Conservation (phyloP, 2,113 vertebrate species). For the Tachysurus vachellii region DNA sequence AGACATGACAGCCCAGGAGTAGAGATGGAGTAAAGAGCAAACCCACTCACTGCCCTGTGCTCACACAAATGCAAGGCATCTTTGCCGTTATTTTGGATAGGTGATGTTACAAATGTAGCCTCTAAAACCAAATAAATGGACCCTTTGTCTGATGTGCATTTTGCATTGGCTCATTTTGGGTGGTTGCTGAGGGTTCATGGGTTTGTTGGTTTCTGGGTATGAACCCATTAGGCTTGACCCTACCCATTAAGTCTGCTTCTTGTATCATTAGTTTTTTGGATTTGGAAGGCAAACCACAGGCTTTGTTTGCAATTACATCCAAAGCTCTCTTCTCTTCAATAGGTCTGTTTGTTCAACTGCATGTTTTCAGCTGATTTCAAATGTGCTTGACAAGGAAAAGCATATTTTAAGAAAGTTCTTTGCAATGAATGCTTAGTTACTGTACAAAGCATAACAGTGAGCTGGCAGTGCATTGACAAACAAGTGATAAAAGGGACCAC, state of each 20-base stretch:
- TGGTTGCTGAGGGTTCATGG: constrained; percentile 14
- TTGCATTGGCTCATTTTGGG: constrained; percentile 35
- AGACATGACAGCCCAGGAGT: not conserved
- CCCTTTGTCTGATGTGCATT: constrained; percentile 21
- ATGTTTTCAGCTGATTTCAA: constrained; percentile 34
- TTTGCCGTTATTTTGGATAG: constrained; percentile 5
- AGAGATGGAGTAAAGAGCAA: not conserved
- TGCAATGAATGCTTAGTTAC: constrained; percentile 39
- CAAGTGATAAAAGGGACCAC: constrained; percentile 44
- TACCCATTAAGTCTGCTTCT: constrained; percentile 41
- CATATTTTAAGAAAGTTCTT: constrained; percentile 29
- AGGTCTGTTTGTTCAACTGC: constrained; percentile 42
- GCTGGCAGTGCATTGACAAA: constrained; percentile 34
- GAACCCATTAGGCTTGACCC: constrained; percentile 41
- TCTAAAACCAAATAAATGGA: constrained; percentile 11
- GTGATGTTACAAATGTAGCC: not conserved
- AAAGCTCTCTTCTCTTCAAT: constrained; percentile 23
- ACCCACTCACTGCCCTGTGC: not conserved
- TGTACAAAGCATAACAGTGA: constrained; percentile 34
- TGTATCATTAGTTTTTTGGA: constrained; percentile 22
- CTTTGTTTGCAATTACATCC: constrained; percentile 17
- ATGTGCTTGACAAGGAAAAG: constrained; percentile 39
- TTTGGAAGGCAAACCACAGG: constrained; percentile 32
- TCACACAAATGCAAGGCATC: constrained; percentile 15
- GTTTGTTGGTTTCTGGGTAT: constrained; percentile 35